Evolutionary conservation across 2,797 vertebrate species (phyloP), one percentile per base, ranked within the genome.

Genomic region (Hipposideros larvatus): DNA sequence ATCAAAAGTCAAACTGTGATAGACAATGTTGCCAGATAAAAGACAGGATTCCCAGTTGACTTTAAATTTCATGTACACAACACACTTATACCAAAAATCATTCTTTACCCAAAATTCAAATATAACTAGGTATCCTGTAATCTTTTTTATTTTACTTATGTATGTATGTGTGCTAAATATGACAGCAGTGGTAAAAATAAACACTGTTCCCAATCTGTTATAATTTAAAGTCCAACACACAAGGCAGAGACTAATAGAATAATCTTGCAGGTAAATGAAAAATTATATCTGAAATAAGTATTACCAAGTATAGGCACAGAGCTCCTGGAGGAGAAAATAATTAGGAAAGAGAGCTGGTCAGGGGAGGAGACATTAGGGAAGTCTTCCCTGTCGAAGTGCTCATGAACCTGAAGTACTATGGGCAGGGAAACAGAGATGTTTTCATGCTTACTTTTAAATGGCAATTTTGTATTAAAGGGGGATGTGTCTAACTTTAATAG

Each of bases 31-130:
- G 21, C 9, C 26, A 26, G 46, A 59, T 57, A 61, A 53, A 94
- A 75, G 26, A 34, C 3, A 90, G 9, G 21, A 95, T 83, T 65
- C 22, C 1, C 37, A 78, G 21, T 77, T 88, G 79, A 41, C 73
- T 85, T 43, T 91, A 37, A 83, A 80, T 71, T 84, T 87, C 80
- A 34, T 1, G 31, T 70, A 68, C 31, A 73, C 11, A 85, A 61
- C 59, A 61, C 13, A 61, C 11, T 28, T 28, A 61, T 61, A 61
- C 59, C 5, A 61, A 61, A 61, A 61, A 61, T 61, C 28, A 28
- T 61, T 61, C 2, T 63, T 78, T 78, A 88, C 70, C 18, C 79
- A n/a, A 96, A 83, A 65, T 79, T 96, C 22, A 70, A 65, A n/a
- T 66, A 46, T 84, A 71, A 55, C 7, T 55, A 26, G 26, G 46